phyloP scores from a whole-genome alignment of 2,888 invertebrate genomes.

The Ectemnius continuus region DNA sequence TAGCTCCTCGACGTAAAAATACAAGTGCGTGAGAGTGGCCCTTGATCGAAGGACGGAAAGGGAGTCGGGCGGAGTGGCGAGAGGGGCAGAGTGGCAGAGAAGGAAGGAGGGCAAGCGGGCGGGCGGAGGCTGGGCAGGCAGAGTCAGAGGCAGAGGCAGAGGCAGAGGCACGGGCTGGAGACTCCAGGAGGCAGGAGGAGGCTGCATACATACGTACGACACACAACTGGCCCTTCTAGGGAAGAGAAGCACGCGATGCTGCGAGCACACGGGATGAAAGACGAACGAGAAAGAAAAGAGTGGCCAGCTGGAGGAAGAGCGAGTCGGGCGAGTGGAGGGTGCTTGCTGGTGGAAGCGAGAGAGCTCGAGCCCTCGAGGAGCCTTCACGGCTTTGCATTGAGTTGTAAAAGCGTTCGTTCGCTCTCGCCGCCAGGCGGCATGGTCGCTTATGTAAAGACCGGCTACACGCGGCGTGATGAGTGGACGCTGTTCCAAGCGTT shows the following conservation, averaged over 20 bases:
- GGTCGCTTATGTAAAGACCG: conserved; percentile 77
- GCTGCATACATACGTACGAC: conserved; percentile 49
- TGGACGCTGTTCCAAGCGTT: conserved; percentile 76
- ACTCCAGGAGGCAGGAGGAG: conserved; percentile 36
- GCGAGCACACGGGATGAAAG: conserved; percentile 24
- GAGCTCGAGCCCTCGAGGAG: conserved; percentile 55
- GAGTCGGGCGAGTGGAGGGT: conserved; percentile 23
- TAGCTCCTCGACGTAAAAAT: conserved; percentile 63
- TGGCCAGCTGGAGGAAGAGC: conserved; percentile 35
- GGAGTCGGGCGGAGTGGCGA: not conserved
- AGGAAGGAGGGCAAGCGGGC: conserved; percentile 17
- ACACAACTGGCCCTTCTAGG: conserved; percentile 49
- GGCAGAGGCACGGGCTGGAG: no score
- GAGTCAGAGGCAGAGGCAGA: no score
- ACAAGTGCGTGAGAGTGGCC: conserved; percentile 65
- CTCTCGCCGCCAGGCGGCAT: conserved; percentile 75
- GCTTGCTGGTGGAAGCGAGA: conserved; percentile 22
- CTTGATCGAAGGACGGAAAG: conserved; percentile 11
- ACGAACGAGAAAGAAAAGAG: conserved; percentile 35
- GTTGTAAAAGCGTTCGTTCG: conserved; percentile 78
- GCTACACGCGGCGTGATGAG: conserved; percentile 78
- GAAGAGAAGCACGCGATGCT: conserved; percentile 39
- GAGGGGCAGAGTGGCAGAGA: not conserved
- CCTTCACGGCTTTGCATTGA: conserved; percentile 74
- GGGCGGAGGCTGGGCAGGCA: conserved; percentile 18